These are phyloP conservation scores for Hylomyscus alleni DNA, from an alignment of 2,797 vertebrate species.

Conservation along the genomic window DNA sequence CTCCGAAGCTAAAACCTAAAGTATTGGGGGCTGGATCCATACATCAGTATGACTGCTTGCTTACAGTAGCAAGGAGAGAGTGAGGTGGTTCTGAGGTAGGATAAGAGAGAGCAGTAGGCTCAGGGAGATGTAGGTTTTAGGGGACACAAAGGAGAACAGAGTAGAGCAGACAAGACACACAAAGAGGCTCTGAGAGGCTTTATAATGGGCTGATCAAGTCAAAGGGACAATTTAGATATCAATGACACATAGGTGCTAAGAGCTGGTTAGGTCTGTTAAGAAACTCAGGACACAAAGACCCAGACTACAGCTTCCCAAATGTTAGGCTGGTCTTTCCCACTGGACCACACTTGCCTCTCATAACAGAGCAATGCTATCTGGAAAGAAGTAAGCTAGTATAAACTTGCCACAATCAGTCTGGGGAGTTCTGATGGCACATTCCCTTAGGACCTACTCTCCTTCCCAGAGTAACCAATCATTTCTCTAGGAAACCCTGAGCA, in stretches of 20 bases:
- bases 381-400: background rate
- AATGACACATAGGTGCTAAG: background rate
- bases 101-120: background rate
- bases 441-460: background rate
- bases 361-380: background rate
- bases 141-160: background rate
- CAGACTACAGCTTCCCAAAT: background rate
- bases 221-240: background rate
- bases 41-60: background rate
- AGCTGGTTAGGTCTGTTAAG: background rate
- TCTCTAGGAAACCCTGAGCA: background rate
- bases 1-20: constrained; percentile 23
- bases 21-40: background rate
- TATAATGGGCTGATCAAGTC: background rate
- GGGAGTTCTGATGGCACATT: background rate
- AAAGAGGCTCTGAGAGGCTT: background rate
- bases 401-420: background rate
- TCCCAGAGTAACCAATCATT: background rate
- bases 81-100: background rate
- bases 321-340: background rate
- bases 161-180: background rate
- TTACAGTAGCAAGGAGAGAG: background rate
- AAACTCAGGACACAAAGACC: constrained; percentile 32
- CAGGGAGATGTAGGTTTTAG: background rate
- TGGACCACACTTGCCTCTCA: background rate